Base-by-base conservation (phyloP, 2,113 vertebrate genomes). In the Pycnonotus jocosus region DNA sequence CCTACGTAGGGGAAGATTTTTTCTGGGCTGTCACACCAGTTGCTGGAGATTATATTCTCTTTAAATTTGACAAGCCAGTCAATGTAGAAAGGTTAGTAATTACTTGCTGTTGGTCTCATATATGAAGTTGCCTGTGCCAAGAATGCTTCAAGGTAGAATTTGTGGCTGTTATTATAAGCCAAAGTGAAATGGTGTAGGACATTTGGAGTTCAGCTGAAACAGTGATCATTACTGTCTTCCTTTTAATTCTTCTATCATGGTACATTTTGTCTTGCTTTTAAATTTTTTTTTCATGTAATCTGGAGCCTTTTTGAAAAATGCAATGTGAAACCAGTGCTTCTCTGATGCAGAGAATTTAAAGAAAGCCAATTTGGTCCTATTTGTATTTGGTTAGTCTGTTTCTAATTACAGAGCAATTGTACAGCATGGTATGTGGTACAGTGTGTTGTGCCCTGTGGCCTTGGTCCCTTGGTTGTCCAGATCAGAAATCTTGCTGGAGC, bases 1-100 rank as follows among this genome's bases (percentile, higher is more conserved):
- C 99, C 2, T 99, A 99, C 65, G 98, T 99, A 93, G 99, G 99
- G 44, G 99, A 99, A 95, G 99, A 99, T 87, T 99, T 99, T 97
- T 99, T 99, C 98, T 99, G 99, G 99, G 99, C 99, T 92, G 98
- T 99, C 74, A 99, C 98, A 31, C 99, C 99, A 8, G 95, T 97
- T 62, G 98, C 99, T 77, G 99, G 99, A 91, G 99, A 99, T 98
- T 99, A 99, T 94, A 96, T 99, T 93, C 98, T 99, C 53, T 99
- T 99, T 95, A 99, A 99, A 97, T 99, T 99, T 94, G 99, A 99
- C 97, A 98, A 99, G 73, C 99, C 99, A 57, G 98, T 99, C 95
- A 99, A 98, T 96, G 98, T 99, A 89, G 99, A 99, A 97, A 98
- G 99, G 99, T 99, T 95, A 92, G 98, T 94, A 84, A 70, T 90